Conservation (phyloP, 2,888 invertebrate species). For the Cinara cedri region DNA sequence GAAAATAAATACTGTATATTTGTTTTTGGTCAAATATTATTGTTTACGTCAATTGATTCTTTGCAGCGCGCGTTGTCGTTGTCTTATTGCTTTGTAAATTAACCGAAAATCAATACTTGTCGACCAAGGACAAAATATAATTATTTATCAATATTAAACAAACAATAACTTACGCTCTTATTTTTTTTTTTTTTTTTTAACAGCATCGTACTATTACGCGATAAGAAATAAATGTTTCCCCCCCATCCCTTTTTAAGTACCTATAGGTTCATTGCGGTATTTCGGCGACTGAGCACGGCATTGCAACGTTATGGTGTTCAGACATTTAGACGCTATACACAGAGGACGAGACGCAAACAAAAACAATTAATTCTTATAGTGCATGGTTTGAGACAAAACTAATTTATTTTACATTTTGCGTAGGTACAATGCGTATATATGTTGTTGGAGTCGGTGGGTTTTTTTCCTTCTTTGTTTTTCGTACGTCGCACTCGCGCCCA, state of each 20-base stretch:
- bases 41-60: too few species aligned
- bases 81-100: too few species aligned
- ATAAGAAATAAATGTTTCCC: too few species aligned
- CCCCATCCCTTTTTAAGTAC: constrained; percentile 8
- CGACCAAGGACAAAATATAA: too few species aligned
- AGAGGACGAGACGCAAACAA: not conserved
- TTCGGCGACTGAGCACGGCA: constrained; percentile 8
- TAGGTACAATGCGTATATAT: not conserved
- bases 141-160: too few species aligned
- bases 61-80: too few species aligned
- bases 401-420: constrained; percentile 15
- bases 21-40: not conserved
- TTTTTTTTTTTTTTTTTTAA: too few species aligned
- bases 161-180: too few species aligned
- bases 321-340: constrained; percentile 27
- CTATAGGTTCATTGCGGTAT: constrained; percentile 21
- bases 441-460: not conserved
- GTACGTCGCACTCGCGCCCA: not conserved
- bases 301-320: constrained; percentile 16
- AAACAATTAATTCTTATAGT: constrained; percentile 21
- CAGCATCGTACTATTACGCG: too few species aligned
- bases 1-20: too few species aligned
- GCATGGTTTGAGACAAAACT: not conserved
- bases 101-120: too few species aligned
- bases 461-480: too few species aligned